These are phyloP conservation scores for human DNA, from an alignment of 2,113 vertebrate species.

Conservation along the genomic window DNA sequence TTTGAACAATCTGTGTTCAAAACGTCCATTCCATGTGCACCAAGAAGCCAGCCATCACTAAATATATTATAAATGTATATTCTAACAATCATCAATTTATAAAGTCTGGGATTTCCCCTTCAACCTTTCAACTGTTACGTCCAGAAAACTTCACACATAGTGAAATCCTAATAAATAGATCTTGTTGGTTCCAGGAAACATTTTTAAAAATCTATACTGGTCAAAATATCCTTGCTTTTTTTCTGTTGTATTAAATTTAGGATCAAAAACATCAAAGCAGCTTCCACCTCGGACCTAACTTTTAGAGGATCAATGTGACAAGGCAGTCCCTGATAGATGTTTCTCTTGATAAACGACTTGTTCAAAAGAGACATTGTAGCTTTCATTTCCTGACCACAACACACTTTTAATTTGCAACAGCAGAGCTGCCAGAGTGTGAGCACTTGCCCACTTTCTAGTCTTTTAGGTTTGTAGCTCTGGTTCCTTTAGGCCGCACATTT, in stretches of 20 bases:
- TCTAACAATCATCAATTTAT: conserved; percentile 47
- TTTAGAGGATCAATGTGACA: conserved; percentile 90
- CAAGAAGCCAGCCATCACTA: conserved; percentile 30
- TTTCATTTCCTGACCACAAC: conserved; percentile 92
- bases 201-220: conserved; percentile 76
- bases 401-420: conserved; percentile 92
- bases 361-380: conserved; percentile 92
- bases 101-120: conserved; percentile 50
- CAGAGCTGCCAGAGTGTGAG: conserved; percentile 86
- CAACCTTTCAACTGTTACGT: conserved; percentile 37
- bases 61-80: background rate
- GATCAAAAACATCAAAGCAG: conserved; percentile 89
- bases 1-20: conserved; percentile 46
- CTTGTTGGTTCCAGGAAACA: conserved; percentile 71
- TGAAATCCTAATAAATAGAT: conserved; percentile 65
- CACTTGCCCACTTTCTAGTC: conserved; percentile 84
- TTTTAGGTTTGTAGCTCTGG: conserved; percentile 80
- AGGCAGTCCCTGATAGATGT: conserved; percentile 90
- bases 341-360: conserved; percentile 91
- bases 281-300: conserved; percentile 86
- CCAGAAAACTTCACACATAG: conserved; percentile 71
- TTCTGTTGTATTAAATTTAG: conserved; percentile 87
- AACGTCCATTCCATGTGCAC: background rate
- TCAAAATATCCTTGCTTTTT: conserved; percentile 75
- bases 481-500: conserved; percentile 80